Conservation (phyloP, 2,797 vertebrate species). For the Spatula clypeata region DNA sequence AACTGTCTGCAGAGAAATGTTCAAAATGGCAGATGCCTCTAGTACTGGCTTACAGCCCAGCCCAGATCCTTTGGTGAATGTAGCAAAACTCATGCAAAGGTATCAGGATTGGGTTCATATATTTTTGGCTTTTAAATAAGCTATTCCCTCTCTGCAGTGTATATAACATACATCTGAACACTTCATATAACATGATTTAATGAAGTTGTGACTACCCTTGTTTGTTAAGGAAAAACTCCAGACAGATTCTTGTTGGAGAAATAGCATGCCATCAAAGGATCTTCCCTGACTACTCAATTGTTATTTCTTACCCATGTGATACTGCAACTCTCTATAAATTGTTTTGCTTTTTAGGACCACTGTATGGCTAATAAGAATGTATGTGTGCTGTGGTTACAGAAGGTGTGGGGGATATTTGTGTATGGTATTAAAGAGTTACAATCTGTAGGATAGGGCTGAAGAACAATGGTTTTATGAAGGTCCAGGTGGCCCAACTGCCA, state of each 20-base stretch:
- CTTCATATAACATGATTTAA: neutral
- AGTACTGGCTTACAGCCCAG: neutral
- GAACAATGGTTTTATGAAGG: neutral
- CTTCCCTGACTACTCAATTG: neutral
- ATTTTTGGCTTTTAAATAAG: neutral
- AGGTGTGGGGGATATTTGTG: neutral
- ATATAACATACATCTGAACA: neutral
- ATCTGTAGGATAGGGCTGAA: neutral
- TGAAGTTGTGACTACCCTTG: rapidly evolving
- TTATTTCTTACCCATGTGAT: neutral
- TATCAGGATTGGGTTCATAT: neutral
- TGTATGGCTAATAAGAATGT: neutral
- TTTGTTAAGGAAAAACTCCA: neutral
- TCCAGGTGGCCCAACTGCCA: neutral
- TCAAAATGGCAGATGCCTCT: neutral
- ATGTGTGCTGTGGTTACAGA: neutral
- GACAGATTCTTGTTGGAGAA: neutral
- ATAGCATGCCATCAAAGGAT: neutral
- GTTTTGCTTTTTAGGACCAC: neutral
- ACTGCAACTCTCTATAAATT: neutral
- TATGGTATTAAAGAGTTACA: neutral
- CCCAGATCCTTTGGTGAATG: neutral
- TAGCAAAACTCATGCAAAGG: neutral
- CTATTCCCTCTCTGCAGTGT: neutral
- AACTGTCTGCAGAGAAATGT: neutral